Evolutionary conservation across 1,140 invertebrate genomes (phyloP).

Genomic region (Lutraria rhynchaena): DNA sequence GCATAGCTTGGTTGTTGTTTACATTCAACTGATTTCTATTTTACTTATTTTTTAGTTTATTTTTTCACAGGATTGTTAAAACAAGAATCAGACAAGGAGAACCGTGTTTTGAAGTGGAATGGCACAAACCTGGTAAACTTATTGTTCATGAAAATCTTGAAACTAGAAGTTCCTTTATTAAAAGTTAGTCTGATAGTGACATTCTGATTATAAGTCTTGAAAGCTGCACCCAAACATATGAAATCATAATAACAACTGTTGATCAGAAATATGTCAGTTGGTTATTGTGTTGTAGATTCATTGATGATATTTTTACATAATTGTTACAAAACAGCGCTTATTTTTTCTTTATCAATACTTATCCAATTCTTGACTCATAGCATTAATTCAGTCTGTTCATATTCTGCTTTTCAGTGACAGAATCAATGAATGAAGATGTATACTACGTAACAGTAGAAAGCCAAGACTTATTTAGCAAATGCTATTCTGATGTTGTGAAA

Average conservation of each 20-base stretch:
- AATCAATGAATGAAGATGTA: constrained; percentile 15
- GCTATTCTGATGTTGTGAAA: constrained; percentile 35
- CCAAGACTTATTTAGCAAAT: constrained; percentile 48
- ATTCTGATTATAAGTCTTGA: no score
- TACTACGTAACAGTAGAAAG: constrained; percentile 47
- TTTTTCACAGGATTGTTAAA: constrained; percentile 53
- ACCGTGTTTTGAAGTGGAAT: constrained; percentile 54
- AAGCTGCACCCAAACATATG: no score
- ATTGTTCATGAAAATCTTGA: no score
- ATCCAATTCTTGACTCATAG: not conserved
- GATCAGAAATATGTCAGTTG: no score
- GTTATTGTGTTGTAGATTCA: no score
- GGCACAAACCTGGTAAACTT: constrained; percentile 56
- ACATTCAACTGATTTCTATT: not conserved
- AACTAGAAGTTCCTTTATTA: no score
- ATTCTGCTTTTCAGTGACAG: constrained; percentile 47
- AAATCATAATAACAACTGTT: no score
- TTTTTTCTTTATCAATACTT: no score
- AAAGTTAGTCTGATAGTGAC: no score
- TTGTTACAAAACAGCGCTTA: no score
- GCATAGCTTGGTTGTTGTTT: no score
- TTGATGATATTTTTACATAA: no score
- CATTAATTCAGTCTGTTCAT: not conserved
- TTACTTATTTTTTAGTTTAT: not conserved
- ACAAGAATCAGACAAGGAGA: constrained; percentile 51